phyloP scores from a whole-genome alignment of 2,113 vertebrate genomes.

The Fulmarus glacialis region DNA sequence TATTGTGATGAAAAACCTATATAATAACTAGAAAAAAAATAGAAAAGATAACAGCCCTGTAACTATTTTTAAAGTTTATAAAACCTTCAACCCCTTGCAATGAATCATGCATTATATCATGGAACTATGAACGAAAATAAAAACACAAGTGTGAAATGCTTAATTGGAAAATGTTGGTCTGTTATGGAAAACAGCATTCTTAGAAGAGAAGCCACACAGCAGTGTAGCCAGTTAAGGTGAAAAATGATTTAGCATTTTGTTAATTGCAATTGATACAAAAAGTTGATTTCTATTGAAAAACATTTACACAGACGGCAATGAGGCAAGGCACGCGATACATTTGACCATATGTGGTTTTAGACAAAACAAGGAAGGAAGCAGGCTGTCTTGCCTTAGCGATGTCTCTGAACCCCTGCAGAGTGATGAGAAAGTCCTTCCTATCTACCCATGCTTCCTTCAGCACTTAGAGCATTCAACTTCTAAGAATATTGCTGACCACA shows the following conservation, averaged over 20 bases:
- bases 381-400: neutral
- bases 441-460: neutral
- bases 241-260: neutral
- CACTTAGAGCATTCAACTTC: neutral
- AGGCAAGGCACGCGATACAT: neutral
- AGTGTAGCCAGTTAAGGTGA: neutral
- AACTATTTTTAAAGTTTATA: neutral
- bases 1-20: neutral
- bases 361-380: neutral
- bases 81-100: neutral
- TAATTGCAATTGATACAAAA: neutral
- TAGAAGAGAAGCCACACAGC: neutral
- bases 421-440: neutral
- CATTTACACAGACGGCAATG: neutral
- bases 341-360: neutral
- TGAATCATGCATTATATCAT: neutral
- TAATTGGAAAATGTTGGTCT: neutral
- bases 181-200: neutral
- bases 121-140: neutral
- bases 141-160: neutral
- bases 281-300: neutral
- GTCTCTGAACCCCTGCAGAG: neutral
- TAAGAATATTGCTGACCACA: neutral
- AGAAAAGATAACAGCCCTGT: neutral
- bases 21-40: neutral